Evolutionary conservation across 2,888 invertebrate genomes (phyloP), one percentile per base, ranked within the genome.

Genomic region (Heliconius ethilla): DNA sequence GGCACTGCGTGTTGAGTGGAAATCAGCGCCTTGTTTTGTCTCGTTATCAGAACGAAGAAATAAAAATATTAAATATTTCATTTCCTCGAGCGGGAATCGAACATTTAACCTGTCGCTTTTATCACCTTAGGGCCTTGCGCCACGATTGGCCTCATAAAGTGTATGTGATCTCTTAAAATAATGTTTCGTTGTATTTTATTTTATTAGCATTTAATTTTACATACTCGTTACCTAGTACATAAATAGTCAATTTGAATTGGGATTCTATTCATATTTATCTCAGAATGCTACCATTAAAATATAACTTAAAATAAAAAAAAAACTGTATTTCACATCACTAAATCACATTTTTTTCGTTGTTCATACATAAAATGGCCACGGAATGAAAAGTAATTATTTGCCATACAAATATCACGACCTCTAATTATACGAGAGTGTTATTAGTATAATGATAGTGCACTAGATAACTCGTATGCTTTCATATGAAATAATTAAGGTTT

Each of bases 391-490:
- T 33, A 37, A 11, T 67, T 37, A 67, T 67, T 37, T n/a, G 0
- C 37, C 22, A n/a, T 67, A n/a, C 37, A 67, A 67, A 67, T 37
- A 67, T n/a, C n/a, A 67, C 33, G 11, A 33, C 66, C 33, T 29
- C 33, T 66, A 67, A 67, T 67, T 37, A 67, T 67, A 11, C 22
- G 22, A 37, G 66, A 37, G 66, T 37, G n/a, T 37, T 67, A n/a
- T 67, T 67, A 67, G 22, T 11, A 33, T n/a, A 67, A 67, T 37
- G n/a, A 67, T 37, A 67, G 37, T n/a, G 66, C 66, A 67, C 37
- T n/a, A 37, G 66, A 37, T 67, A n/a, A 4, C n/a, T 37, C 11
- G 2, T 25, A 15, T n/a, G 66, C 33, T 9, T 67, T 67, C 66
- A 67, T 67, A 66, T 66, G 33, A 66, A 29, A 22, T 66, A 66